Percentiles rank a stretch among this genome's conserved stretches.
phyloP scores from a whole-genome alignment of 1,140 invertebrate species.

The Drosophila orosa region DNA sequence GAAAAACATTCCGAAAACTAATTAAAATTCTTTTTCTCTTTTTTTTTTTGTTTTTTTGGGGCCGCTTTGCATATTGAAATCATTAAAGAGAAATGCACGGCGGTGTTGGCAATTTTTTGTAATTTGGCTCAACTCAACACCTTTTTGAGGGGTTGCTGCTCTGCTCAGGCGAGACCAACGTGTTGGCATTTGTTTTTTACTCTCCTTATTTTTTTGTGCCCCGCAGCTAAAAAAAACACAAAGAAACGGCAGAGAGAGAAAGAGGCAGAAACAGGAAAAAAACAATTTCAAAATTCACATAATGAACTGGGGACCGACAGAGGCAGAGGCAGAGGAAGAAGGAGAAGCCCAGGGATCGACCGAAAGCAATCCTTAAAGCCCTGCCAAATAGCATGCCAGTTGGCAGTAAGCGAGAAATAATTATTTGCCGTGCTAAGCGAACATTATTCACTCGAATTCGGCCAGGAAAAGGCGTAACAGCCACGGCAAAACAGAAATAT shows the following conservation, averaged over 20 bases:
- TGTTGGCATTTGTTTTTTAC: conserved; percentile 63
- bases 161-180: conserved; percentile 40
- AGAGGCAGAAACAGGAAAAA: conserved; percentile 27
- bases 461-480: conserved; percentile 55
- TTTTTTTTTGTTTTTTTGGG: conserved; percentile 12
- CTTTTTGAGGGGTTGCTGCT: conserved; percentile 55
- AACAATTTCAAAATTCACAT: conserved; percentile 71
- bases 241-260: conserved; percentile 19
- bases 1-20: conserved; percentile 58
- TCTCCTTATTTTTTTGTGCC: conserved; percentile 24
- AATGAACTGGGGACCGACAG: conserved; percentile 58
- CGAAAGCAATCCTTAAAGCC: conserved; percentile 57
- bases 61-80: conserved; percentile 52
- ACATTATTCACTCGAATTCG: conserved; percentile 75
- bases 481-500: conserved; percentile 64
- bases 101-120: conserved; percentile 42
- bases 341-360: conserved; percentile 2
- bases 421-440: conserved; percentile 80
- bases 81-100: conserved; percentile 64
- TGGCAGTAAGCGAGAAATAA: conserved; percentile 77
- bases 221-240: conserved; percentile 59
- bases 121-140: conserved; percentile 70
- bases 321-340: not conserved
- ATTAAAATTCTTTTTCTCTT: conserved; percentile 75
- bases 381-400: conserved; percentile 76